Evolutionary conservation across 2,113 vertebrate genomes (phyloP), one percentile per base, ranked within the genome.

Genomic region (Paedocypris sp.): DNA sequence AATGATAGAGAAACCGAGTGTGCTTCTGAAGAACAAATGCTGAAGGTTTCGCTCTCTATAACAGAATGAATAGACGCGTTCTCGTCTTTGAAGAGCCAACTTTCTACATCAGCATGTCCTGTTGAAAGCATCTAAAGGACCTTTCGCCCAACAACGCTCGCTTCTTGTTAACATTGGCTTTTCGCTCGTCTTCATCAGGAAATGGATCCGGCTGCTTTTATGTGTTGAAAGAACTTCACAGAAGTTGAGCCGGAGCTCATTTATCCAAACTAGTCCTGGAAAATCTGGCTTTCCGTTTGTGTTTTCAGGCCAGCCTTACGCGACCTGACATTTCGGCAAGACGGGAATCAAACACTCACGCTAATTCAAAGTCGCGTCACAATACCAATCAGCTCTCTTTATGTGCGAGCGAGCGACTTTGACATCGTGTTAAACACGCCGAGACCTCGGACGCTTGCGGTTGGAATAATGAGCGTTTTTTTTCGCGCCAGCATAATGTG

Each of bases 401-500:
- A 18, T 2, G 35, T 42, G 39, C 15, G 12, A 19, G 39, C 6
- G 16, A 11, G 19, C 43, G 48, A 35, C 33, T 63, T 16, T 13
- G 20, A 50, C 5, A 15, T 3, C 19, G 16, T 50, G 67, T 49
- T 63, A 71, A 74, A 74, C 64, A 62, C 41, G 49, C 39, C 1
- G 16, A 70, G 77, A 73, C 74, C 78, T 66, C 19, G 74, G 73
- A 67, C 58, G 64, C 71, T 75, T 75, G 71, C 60, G 10, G 76
- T 63, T 31, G 67, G 78, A 77, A 80, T 82, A 83, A 82, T 77
- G 76, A 82, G 76, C 43, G n/a, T n/a, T n/a, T 60, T 73, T 80
- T 78, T 58, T 80, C 79, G 77, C 70, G 67, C 58, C 72, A 75
- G 57, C 68, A 68, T 68, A 73, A 74, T 76, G 74, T 67, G 70